A percentile compares a stretch with the other conserved stretches of the same genome.
Conservation (phyloP, 2,797 vertebrate species). For the Zenarchopterus dispar region DNA sequence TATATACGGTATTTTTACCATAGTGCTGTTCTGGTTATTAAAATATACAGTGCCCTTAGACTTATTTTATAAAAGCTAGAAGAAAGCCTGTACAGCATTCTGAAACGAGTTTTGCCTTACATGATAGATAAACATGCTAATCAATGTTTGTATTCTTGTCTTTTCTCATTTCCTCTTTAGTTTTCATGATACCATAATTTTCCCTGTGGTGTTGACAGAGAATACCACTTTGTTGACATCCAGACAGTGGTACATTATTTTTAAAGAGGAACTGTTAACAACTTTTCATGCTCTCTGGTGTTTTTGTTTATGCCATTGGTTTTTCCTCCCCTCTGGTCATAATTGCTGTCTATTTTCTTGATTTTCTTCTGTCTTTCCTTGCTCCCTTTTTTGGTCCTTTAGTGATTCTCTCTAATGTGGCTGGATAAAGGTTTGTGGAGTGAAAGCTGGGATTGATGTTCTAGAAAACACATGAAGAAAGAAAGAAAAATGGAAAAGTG, state of each 20-base stretch:
- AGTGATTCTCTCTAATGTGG: slow-evolving; percentile 56
- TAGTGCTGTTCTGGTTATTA: neutral
- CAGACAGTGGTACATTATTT: slow-evolving; percentile 55
- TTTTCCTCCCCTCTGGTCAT: slow-evolving; percentile 35
- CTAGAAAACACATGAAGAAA: slow-evolving; percentile 38
- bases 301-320: slow-evolving; percentile 58
- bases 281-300: slow-evolving; percentile 47
- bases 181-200: slow-evolving; percentile 59
- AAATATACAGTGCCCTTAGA: slow-evolving; percentile 6
- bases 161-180: slow-evolving; percentile 68
- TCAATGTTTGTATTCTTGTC: slow-evolving; percentile 71
- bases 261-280: slow-evolving; percentile 42
- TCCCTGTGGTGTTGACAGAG: slow-evolving; percentile 63
- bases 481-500: slow-evolving; percentile 32
- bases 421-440: slow-evolving; percentile 23
- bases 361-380: slow-evolving; percentile 16
- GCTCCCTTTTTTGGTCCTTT: slow-evolving; percentile 1
- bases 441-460: slow-evolving; percentile 9
- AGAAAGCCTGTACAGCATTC: slow-evolving; percentile 9
- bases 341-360: slow-evolving; percentile 51
- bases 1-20: neutral
- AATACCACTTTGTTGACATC: slow-evolving; percentile 57
- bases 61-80: neutral
- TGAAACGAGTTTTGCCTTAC: slow-evolving; percentile 43
- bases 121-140: slow-evolving; percentile 66